Conservation (phyloP, 2,888 invertebrate genomes). For the Coelopa pilipes region DNA sequence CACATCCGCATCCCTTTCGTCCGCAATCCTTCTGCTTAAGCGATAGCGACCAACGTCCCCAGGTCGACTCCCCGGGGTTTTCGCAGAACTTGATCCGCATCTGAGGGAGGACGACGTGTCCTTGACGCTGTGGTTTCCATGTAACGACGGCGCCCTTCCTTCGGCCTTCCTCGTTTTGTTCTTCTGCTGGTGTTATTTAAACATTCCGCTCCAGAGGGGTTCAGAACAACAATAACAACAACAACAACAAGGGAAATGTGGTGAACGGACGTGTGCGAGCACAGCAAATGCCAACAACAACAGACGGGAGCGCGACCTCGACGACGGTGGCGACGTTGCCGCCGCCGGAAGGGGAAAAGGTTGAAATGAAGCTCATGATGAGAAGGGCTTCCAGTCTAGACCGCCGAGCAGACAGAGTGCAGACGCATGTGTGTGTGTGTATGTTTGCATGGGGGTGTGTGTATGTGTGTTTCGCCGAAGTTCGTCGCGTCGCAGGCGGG, state of each 20-base stretch:
- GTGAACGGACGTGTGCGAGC: constrained; percentile 43
- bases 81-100: neutral
- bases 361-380: neutral
- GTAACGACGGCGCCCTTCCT: neutral
- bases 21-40: too few species aligned
- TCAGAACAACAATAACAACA: constrained; percentile 10
- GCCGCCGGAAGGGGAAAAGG: constrained; percentile 4
- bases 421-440: neutral
- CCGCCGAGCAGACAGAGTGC: constrained; percentile 25
- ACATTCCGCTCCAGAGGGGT: constrained; percentile 3
- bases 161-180: neutral
- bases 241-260: constrained; percentile 33
- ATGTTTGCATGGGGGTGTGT: too few species aligned
- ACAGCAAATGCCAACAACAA: constrained; percentile 17
- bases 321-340: neutral
- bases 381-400: constrained; percentile 30
- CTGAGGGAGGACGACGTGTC: neutral
- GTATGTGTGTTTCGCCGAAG: too few species aligned
- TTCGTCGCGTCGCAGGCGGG: too few species aligned
- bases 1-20: too few species aligned
- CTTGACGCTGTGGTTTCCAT: constrained; percentile 15
- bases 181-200: constrained; percentile 19
- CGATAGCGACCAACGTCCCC: too few species aligned
- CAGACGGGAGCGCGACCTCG: constrained; percentile 3
- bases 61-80: neutral